Evolutionary conservation across 2,797 vertebrate genomes (phyloP), one percentile per base, ranked within the genome.

Genomic region (Oreochromis grahami): DNA sequence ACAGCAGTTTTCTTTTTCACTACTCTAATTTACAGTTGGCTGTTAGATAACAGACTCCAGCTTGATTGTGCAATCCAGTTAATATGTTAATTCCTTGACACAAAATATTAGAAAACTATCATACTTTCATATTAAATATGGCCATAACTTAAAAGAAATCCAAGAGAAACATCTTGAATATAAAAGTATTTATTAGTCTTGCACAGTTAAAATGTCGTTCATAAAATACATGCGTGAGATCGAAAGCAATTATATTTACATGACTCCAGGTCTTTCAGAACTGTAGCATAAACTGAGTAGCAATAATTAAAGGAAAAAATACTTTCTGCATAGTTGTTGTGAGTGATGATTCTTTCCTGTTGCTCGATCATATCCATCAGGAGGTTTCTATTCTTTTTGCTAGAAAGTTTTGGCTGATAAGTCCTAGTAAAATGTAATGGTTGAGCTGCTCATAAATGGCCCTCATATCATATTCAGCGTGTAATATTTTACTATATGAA

Each of bases 21-120:
- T 58, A 7, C 55, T 83, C 87, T 94, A 94, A 95, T 95, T 95
- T 94, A 95, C 88, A 94, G 88, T 90, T 91, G 91, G 90, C 92
- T 93, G 87, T 90, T 87, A 80, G 81, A 80, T 56, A 78, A 90
- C 93, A 93, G 88, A 83, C 89, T 92, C 91, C 91, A 91, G 90
- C 80, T 94, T 94, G 89, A 93, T 91, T 90, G 84, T 85, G 89
- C 86, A 82, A 88, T 92, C 82, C 94, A 93, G 90, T 94, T 77
- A 68, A 68, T 24, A 26, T 70, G 5, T 17, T 70, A 70, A 70
- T 70, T 26, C 14, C 14, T 11, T 70, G 65, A 43, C 13, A 45
- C 8, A 1, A 43, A 45, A 15, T 70, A 26, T 70, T 45, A 70
- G 38, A 70, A 70, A 45, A 26, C 9, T 26, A 72, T 26, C 21